Percentiles rank a stretch among this genome's conserved stretches.
phyloP scores from a whole-genome alignment of 2,797 vertebrate species.

The Bovichtus diacanthus region DNA sequence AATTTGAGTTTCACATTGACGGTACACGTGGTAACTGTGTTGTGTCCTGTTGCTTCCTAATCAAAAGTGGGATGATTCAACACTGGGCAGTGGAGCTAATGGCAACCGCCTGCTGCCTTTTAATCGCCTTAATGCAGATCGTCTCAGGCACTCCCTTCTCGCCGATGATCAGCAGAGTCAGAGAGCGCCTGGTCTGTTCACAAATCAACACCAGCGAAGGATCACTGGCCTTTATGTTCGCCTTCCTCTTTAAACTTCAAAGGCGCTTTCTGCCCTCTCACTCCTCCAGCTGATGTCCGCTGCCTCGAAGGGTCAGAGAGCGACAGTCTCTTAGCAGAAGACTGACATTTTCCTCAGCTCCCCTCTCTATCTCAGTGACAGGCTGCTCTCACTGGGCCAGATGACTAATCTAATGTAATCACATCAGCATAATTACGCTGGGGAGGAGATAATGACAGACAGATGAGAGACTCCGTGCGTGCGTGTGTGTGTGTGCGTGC shows the following conservation, averaged over 20 bases:
- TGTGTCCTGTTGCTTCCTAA: neutral
- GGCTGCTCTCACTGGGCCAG: constrained; percentile 79
- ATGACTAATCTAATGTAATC: constrained; percentile 86
- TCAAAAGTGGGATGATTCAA: constrained; percentile 21
- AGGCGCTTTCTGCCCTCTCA: constrained; percentile 30
- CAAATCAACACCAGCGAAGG: constrained; percentile 28
- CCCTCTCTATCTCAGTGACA: constrained; percentile 74
- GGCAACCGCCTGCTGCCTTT: constrained; percentile 4
- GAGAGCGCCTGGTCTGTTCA: constrained; percentile 7
- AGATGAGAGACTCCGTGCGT: constrained; percentile 73
- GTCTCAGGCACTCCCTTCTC: constrained; percentile 20
- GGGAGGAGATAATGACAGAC: constrained; percentile 82
- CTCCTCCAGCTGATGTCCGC: constrained; percentile 33
- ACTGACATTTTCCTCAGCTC: constrained; percentile 73
- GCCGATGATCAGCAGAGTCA: constrained; percentile 10
- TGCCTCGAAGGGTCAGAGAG: constrained; percentile 48
- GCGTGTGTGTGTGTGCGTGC: constrained; percentile 27
- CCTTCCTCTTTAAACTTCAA: constrained; percentile 44
- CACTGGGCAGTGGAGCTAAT: constrained; percentile 6
- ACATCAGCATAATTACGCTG: constrained; percentile 85
- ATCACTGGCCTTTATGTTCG: constrained; percentile 40
- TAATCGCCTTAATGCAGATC: constrained; percentile 29
- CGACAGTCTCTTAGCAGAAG: constrained; percentile 56
- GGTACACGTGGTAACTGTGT: neutral
- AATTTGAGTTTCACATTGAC: constrained; percentile 22